Evolutionary conservation across 2,797 vertebrate species (phyloP), one percentile per base, ranked within the genome.

Genomic region (Gambelia wislizenii): DNA sequence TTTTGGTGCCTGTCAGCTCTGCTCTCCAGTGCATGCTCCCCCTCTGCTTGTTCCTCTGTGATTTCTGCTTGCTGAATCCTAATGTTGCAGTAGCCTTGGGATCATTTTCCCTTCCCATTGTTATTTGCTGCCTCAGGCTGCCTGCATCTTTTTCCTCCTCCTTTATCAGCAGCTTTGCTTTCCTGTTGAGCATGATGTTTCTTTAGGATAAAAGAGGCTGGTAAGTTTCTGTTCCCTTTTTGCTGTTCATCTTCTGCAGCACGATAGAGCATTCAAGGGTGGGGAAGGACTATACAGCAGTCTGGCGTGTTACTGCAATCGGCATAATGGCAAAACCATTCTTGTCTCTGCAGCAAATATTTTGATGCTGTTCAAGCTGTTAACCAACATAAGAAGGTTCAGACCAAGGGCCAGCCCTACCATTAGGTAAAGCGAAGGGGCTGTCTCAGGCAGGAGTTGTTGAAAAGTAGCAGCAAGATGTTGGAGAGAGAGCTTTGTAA

Each of bases 201-300:
- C 95, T 96, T 96, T 96, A 93, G 91, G 91, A 95, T 96, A 93
- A 93, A 96, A 95, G 95, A 95, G 92, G 91, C 95, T 94, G 96
- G 94, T 94, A 89, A 91, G 91, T 91, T 91, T 89, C 94, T 87
- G 91, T 90, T 91, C 93, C 56, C 79, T 89, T 91, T 95, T 95
- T 95, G 93, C 95, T 94, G 92, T 85, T 95, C 95, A 93, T 94
- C 94, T 95, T 92, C 93, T 93, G 87, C 94, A 95, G 95, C 93
- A 95, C 0, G 49, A 88, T 89, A 89, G 93, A 44, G 86, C 1
- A 0, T 39, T 52, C 6, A 3, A 67, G 91, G 91, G 81, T 67
- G 70, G 89, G 92, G 90, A 87, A 87, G 14, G 72, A 8, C 67
- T n/a, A n/a, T n/a, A 86, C 86, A n/a, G n/a, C n/a, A n/a, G 82